Conservation (phyloP, 2,888 invertebrate species). For the Chirona hameri region DNA sequence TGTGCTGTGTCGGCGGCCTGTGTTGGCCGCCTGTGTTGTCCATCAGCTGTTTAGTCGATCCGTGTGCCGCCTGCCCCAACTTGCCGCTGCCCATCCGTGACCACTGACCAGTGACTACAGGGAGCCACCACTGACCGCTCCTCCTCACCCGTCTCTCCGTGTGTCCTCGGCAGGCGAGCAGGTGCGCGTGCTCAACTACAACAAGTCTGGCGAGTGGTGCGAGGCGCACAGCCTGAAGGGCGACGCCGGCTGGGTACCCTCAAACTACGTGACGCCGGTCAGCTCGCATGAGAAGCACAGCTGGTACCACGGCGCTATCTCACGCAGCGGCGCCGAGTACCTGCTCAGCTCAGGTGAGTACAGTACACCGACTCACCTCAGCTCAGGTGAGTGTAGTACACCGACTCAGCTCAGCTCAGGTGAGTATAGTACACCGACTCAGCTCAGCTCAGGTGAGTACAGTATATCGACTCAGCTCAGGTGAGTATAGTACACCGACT, state of each 20-base stretch:
- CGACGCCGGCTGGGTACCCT: constrained; percentile 97
- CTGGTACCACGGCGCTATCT: constrained; percentile 95
- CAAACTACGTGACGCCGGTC: constrained; percentile 96
- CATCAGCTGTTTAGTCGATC: too few species aligned
- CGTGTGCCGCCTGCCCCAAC: too few species aligned
- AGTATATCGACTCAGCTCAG: too few species aligned
- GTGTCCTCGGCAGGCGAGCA: constrained; percentile 70
- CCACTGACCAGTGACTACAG: too few species aligned
- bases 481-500: too few species aligned
- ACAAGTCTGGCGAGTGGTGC: constrained; percentile 99
- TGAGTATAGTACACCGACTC: background rate
- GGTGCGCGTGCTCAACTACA: constrained; percentile 94
- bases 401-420: background rate
- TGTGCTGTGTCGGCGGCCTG: too few species aligned
- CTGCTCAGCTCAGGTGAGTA: constrained; percentile 74
- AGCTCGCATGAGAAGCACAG: constrained; percentile 98
- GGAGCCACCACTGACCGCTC: too few species aligned
- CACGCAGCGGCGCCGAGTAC: constrained; percentile 96
- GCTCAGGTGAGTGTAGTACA: background rate
- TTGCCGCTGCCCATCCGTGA: too few species aligned
- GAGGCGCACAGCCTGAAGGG: constrained; percentile 90
- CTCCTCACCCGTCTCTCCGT: background rate
- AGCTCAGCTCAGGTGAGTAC: too few species aligned
- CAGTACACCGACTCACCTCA: background rate
- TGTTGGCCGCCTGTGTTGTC: too few species aligned